A percentile compares a stretch with the other conserved stretches of the same genome.
These are phyloP conservation scores for Urosaurus nigricauda DNA, from an alignment of 2,797 vertebrate species.

Conservation along the genomic window DNA sequence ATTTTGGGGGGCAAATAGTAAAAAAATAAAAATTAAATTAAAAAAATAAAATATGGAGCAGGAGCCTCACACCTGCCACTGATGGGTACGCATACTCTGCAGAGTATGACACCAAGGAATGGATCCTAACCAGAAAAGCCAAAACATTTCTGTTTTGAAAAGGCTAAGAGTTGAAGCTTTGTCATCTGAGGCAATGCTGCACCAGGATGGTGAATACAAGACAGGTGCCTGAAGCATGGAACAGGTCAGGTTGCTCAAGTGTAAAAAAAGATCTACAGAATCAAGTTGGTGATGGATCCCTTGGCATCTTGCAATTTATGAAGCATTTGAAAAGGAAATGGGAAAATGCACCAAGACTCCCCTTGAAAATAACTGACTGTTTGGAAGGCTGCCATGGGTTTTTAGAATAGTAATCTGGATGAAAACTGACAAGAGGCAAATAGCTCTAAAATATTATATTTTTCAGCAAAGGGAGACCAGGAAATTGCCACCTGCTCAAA, in stretches of 20 bases:
- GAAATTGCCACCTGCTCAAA: constrained; percentile 81
- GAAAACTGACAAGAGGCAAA: constrained; percentile 80
- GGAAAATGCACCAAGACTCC: constrained; percentile 77
- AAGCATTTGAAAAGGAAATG: constrained; percentile 75
- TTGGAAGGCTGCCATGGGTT: constrained; percentile 80
- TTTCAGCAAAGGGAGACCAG: constrained; percentile 64
- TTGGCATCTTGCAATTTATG: constrained; percentile 79
- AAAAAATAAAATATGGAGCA: too few species aligned
- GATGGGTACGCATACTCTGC: too few species aligned
- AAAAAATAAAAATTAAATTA: too few species aligned
- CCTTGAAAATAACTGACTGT: constrained; percentile 78
- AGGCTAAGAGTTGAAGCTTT: background rate
- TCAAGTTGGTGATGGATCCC: constrained; percentile 19
- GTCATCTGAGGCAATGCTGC: background rate
- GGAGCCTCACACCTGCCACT: too few species aligned
- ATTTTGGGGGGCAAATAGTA: too few species aligned
- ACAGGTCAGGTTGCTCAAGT: background rate
- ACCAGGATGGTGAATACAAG: background rate
- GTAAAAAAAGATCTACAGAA: background rate
- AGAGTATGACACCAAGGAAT: background rate
- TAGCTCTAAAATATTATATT: constrained; percentile 73
- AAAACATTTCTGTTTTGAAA: too few species aligned
- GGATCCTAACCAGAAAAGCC: background rate
- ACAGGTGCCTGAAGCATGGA: background rate
- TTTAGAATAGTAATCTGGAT: constrained; percentile 79